Base-by-base conservation (phyloP, 2,113 vertebrate species). In the Rhinoderma darwinii region DNA sequence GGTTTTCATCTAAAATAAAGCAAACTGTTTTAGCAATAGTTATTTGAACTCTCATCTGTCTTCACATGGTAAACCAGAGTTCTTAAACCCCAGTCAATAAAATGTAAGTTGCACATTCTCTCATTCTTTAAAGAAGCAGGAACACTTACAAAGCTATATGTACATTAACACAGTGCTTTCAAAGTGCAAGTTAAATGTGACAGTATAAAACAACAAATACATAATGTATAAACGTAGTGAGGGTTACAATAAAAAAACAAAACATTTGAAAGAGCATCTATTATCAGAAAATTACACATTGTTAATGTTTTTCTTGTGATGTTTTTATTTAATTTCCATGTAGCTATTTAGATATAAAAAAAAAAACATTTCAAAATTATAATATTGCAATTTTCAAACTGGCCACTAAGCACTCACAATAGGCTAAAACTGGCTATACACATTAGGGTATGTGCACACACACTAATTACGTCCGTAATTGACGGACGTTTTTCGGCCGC, bases 51-150 rank as follows among this genome's bases (percentile, higher is more conserved):
- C 76, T 51, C 44, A 80, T 86, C 76, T 79, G 61, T 80, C 76
- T 72, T 86, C 59, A 86, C 32, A 86, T 72, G 84, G 84, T 72
- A 86, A 86, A 79, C 75, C 84, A 80, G 84, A 70, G 59, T 79
- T 79, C 54, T 66, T 68, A 78, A 79, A 86, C 72, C 43, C 35
- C 32, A 84, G 72, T 84, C 41, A 72, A 80, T 79, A 86, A 68
- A 80, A 86, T 41, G 27, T 18, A 74, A 43, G 47, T 70, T 74
- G 44, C 66, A 84, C 83, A 39, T 73, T 84, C 70, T 59, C 83
- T 76, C 10, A 35, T 54, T 75, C 47, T 56, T 84, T 75, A 61
- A 84, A 84, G 72, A 9, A 84, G 83, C 70, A 75, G 70, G 14
- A 75, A 73, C 51, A 75, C 51, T 74, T 73, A 39, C 68, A 56